Evolutionary conservation across 2,888 invertebrate species (phyloP), one percentile per base, ranked within the genome.

Genomic region (Patella depressa): DNA sequence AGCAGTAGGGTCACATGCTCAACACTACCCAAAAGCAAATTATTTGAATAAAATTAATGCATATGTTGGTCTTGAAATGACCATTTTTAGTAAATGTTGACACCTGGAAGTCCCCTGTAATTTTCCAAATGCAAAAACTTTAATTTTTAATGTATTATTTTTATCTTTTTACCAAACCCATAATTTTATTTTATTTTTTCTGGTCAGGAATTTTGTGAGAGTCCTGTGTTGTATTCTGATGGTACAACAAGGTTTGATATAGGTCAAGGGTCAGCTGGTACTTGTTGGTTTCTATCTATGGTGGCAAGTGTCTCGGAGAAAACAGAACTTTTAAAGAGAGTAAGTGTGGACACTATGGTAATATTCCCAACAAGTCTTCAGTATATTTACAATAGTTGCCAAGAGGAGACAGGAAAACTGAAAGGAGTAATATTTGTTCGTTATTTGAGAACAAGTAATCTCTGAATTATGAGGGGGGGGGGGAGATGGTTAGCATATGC

Each of bases 251-350:
- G 87, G 65, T 89, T 83, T 81, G 90, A 90, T 80, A 86, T 89
- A 7, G 89, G 87, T 0, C 90, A 90, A 76, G 89, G 90, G 5
- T 80, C 83, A 12, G 87, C 86, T 11, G 90, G 89, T 7, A 88
- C 89, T 1, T 90, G 90, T 78, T 90, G 88, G 87, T 90, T 89
- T 81, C 80, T 90, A 17, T 87, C 89, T 5, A 84, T 87, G 74
- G 85, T 89, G 7, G 84, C 88, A 45, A 82, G 84, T 71, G 76
- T 90, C 53, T 85, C 88, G 0, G 86, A 86, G n/a, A 85, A 82
- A 72, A 82, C 84, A 0, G 81, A 84, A 14, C 80, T 87, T n/a
- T 78, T 90, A 12, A 81, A 84, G 14, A 84, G 85, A 82, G 89
- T 89, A 82, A 77, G 78, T 65, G 24, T 19, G 45, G 45, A 24